Evolutionary conservation across 2,113 vertebrate genomes (phyloP), one percentile per base, ranked within the genome.

Genomic region (Mustelus asterias): DNA sequence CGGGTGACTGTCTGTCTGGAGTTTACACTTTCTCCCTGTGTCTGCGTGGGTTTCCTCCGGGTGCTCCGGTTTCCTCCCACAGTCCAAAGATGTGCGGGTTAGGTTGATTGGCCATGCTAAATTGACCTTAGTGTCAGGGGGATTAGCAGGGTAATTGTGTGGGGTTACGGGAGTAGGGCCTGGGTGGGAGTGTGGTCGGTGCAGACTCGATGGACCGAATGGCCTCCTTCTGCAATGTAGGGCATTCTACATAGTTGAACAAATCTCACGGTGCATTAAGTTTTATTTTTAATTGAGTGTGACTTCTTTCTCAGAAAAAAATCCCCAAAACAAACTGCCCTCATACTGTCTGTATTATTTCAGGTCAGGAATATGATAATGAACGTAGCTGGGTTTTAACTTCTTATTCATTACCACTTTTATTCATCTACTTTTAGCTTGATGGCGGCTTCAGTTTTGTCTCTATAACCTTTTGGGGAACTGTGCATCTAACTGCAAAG

Each of bases 231-330:
- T 4, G 48, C 48, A 54, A 2, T 54, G 48, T 54, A 5, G 48
- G 5, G 4, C 48, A 54, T 54, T 70, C 20, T 7, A 1, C 54
- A 65, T 92, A 92, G 60, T 65, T 92, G 33, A 63, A 92, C 89
- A 92, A 92, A 65, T 37, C 60, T 2, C 89, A 65, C 33, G 22
- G 33, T 63, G 20, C 7, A 16, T 65, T 65, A 20, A 18, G 37
- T 65, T 88, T n/a, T 67, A 16, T 65, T 93, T 93, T 93, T 63
- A 93, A 67, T 93, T 93, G 33, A 67, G 60, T 92, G 60, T 92
- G 5, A 58, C 60, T 20, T 67, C 16, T 20, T 65, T 93, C 89
- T 67, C 14, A 33, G 89, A 16, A n/a, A 63, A 29, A 8, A 93
- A 93, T 9, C 5, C 16, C 65, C 48, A 58, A 89, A 89, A 33